Evolutionary conservation across 2,797 vertebrate species (phyloP).

Genomic region (Dryobates pubescens): DNA sequence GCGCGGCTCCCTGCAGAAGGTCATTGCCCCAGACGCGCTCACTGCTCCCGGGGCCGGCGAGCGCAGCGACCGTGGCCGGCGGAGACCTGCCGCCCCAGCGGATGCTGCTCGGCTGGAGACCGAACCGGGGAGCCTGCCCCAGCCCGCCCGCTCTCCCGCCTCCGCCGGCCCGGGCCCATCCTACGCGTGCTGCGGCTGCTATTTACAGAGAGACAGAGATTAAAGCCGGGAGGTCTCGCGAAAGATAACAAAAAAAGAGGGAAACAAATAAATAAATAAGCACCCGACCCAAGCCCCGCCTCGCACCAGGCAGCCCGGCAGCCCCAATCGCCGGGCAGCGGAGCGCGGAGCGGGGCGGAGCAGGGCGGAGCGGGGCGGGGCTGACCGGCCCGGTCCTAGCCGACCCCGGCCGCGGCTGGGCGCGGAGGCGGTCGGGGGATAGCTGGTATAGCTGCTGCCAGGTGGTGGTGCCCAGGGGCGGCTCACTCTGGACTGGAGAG

Average conservation of each 20-base stretch:
- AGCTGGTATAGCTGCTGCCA: fast-evolving
- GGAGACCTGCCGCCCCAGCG: neutral
- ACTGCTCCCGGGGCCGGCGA: neutral
- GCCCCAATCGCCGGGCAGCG: constrained; percentile 29
- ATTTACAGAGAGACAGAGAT: neutral
- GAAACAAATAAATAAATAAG: constrained; percentile 24
- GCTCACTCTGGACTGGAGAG: too few relatives aligned
- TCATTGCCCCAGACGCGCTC: neutral
- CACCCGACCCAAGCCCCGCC: neutral
- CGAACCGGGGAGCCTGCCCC: neutral
- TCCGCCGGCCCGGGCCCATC: constrained; percentile 1
- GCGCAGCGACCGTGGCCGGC: neutral
- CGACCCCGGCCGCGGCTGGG: too few relatives aligned
- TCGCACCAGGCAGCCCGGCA: neutral
- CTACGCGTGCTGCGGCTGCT: neutral
- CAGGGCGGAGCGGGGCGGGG: neutral
- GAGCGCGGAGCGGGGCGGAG: neutral
- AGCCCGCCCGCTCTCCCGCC: neutral
- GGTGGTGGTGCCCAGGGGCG: fast-evolving
- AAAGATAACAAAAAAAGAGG: neutral
- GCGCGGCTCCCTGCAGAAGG: neutral
- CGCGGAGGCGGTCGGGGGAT: neutral
- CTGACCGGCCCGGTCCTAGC: neutral
- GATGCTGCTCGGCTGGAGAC: neutral
- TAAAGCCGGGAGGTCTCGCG: neutral